A percentile compares a stretch with the other conserved stretches of the same genome.
Evolutionary conservation across 2,113 vertebrate species (phyloP).

Genomic region (Corydoras maculifer): DNA sequence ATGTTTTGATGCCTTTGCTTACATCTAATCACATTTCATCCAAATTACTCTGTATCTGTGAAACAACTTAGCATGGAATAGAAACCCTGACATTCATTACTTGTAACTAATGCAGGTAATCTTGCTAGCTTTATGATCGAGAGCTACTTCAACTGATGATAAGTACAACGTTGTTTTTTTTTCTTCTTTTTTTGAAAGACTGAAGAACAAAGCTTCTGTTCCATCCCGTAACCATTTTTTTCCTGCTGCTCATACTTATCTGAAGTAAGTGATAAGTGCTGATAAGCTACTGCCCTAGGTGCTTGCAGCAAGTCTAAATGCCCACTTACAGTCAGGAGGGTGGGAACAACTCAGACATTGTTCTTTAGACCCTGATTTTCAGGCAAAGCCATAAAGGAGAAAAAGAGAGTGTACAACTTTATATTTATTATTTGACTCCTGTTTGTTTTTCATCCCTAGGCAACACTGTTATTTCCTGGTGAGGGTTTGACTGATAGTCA

Average conservation of each 20-base stretch:
- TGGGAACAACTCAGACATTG: conserved; percentile 20
- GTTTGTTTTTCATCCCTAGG: conserved; percentile 53
- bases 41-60: conserved; percentile 13
- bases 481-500: conserved; percentile 38
- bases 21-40: conserved; percentile 26
- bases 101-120: conserved; percentile 2
- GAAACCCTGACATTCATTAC: conserved; percentile 5
- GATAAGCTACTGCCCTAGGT: conserved; percentile 19
- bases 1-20: conserved; percentile 21
- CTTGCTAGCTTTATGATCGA: too few relatives aligned
- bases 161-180: neutral
- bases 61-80: neutral
- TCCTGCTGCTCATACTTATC: conserved; percentile 20
- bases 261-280: conserved; percentile 16
- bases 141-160: too few relatives aligned
- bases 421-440: conserved; percentile 39
- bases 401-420: conserved; percentile 37
- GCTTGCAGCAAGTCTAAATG: neutral
- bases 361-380: conserved; percentile 11
- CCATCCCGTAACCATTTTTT: conserved; percentile 3
- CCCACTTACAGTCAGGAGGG: conserved; percentile 3
- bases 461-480: conserved; percentile 53
- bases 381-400: conserved; percentile 6
- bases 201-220: too few relatives aligned
- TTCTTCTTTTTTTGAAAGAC: too few relatives aligned